Evolutionary conservation across 2,888 invertebrate genomes (phyloP).

Genomic region (Aethes cnicana): DNA sequence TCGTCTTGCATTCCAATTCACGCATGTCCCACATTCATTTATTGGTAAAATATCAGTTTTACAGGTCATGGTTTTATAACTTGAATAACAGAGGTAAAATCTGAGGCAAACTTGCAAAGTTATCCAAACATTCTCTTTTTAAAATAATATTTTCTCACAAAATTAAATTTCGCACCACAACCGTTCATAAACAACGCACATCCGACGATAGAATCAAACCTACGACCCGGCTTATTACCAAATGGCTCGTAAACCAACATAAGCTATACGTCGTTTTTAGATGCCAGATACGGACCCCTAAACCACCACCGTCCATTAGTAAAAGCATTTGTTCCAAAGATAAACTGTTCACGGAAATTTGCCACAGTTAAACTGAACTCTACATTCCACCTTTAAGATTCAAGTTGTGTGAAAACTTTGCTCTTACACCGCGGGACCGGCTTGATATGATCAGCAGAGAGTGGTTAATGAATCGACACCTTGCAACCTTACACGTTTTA

Average conservation of each 20-base stretch:
- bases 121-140: too few relatives aligned
- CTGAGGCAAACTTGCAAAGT: too few relatives aligned
- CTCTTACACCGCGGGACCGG: too few relatives aligned
- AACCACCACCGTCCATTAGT: constrained; percentile 33
- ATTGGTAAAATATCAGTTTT: too few relatives aligned
- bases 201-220: constrained; percentile 21
- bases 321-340: constrained; percentile 35
- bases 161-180: background rate
- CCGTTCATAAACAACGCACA: constrained; percentile 16
- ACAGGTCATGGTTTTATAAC: too few relatives aligned
- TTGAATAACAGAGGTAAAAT: too few relatives aligned
- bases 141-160: background rate
- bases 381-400: background rate
- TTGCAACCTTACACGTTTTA: constrained; percentile 29
- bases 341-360: background rate
- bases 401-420: background rate
- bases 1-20: too few relatives aligned
- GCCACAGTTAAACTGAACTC: background rate
- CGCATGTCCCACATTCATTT: too few relatives aligned
- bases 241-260: constrained; percentile 28
- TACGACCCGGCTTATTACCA: constrained; percentile 26
- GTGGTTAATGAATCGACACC: constrained; percentile 30
- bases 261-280: constrained; percentile 26
- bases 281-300: constrained; percentile 27
- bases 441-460: constrained; percentile 28